These are phyloP conservation scores for Pristionchus entomophagus DNA, from an alignment of 2,888 invertebrate genomes.

Conservation along the genomic window DNA sequence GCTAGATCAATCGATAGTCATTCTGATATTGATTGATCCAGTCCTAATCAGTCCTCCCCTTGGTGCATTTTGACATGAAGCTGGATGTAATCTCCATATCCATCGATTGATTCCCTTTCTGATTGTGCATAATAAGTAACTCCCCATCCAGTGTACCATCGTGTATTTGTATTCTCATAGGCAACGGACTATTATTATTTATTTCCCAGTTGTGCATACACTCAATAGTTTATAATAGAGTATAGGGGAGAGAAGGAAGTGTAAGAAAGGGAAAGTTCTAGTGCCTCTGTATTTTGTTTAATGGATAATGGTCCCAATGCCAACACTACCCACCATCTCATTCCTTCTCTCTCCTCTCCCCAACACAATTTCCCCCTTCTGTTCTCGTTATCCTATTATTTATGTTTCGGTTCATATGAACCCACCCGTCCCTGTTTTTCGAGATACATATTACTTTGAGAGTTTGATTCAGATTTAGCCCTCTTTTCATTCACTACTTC, in stretches of 20 bases:
- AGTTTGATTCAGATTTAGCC: slow-evolving; percentile 39
- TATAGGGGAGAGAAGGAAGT: neutral
- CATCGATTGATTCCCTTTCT: neutral
- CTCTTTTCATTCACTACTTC: slow-evolving; percentile 18
- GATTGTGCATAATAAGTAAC: slow-evolving; percentile 25
- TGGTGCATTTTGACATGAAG: neutral
- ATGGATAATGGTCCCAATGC: no score
- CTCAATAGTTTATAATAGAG: slow-evolving; percentile 30
- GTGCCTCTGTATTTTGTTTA: no score
- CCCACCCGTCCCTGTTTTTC: neutral
- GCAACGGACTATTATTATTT: slow-evolving; percentile 32
- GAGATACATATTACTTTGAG: slow-evolving; percentile 38
- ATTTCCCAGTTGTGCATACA: slow-evolving; percentile 30
- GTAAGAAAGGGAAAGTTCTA: neutral
- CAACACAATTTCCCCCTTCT: neutral
- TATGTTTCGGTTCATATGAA: neutral
- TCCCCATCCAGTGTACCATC: slow-evolving; percentile 10
- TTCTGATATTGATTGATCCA: neutral
- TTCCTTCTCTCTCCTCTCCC: neutral
- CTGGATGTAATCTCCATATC: neutral
- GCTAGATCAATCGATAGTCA: slow-evolving; percentile 79
- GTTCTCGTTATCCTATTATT: slow-evolving; percentile 27
- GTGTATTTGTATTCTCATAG: slow-evolving; percentile 24
- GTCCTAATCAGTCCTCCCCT: neutral
- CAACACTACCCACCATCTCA: neutral